Conservation (phyloP, 2,797 vertebrate species). For the Nasua narica region DNA sequence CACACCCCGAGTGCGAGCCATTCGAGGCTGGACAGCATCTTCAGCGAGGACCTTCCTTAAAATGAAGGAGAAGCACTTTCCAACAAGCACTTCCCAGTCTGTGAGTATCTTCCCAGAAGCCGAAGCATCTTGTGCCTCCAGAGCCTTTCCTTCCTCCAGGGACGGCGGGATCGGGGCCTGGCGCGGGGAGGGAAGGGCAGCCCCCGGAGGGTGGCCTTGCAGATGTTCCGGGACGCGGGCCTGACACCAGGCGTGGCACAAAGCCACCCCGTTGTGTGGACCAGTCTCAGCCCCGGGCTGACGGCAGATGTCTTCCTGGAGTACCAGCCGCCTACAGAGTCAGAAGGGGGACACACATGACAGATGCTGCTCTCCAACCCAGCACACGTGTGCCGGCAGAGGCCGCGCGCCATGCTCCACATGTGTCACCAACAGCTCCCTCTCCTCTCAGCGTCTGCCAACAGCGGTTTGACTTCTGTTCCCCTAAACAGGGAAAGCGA, state of each 20-base stretch:
- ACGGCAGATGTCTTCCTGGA: not conserved
- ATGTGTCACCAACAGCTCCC: not conserved
- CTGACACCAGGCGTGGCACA: not conserved
- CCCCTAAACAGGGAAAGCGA: not conserved
- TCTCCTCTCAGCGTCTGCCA: not conserved
- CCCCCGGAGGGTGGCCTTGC: not conserved
- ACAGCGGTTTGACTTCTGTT: not conserved
- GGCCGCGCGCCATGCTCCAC: accelerated
- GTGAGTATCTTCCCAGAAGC: not conserved
- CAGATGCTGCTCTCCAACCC: conserved; percentile 51
- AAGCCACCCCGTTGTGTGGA: not conserved
- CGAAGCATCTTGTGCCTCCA: not conserved
- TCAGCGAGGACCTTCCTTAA: not conserved
- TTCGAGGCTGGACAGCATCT: too few relatives aligned
- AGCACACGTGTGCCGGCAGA: conserved; percentile 46
- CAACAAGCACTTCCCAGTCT: not conserved
- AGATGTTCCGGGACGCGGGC: not conserved
- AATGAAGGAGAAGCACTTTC: not conserved
- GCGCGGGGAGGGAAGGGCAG: not conserved
- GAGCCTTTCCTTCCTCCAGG: not conserved
- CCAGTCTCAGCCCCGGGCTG: not conserved
- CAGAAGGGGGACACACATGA: conserved; percentile 24
- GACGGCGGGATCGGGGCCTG: not conserved
- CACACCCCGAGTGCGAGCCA: not conserved
- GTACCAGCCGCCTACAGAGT: not conserved